Percentiles rank a stretch among this genome's conserved stretches.
These are phyloP conservation scores for Muscina levida DNA, from an alignment of 2,888 invertebrate species.

Conservation along the genomic window DNA sequence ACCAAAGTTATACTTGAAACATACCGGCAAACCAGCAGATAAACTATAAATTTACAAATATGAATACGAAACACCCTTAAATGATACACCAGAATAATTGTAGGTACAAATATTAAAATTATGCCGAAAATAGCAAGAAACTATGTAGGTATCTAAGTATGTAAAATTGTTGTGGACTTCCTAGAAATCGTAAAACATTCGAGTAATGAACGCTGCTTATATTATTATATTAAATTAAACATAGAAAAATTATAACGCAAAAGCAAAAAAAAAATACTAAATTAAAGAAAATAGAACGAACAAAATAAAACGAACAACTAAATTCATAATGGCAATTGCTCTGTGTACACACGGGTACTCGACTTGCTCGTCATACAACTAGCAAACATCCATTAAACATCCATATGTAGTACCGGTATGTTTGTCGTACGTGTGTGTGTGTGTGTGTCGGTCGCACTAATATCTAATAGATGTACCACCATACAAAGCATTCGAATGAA, in stretches of 20 bases:
- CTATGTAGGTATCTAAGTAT: too few relatives aligned
- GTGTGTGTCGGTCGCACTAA: too few relatives aligned
- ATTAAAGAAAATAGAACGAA: constrained; percentile 36
- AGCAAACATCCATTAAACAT: neutral
- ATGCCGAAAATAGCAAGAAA: constrained; percentile 16
- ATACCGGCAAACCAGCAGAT: neutral
- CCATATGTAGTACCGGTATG: too few relatives aligned
- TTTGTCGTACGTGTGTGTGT: too few relatives aligned
- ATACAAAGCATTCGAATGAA: constrained; percentile 40
- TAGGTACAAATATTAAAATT: neutral
- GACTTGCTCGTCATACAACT: neutral
- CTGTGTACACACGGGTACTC: neutral
- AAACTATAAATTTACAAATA: neutral
- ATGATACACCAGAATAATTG: neutral
- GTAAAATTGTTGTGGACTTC: neutral
- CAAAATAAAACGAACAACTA: constrained; percentile 25
- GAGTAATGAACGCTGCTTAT: neutral
- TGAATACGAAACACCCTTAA: constrained; percentile 28
- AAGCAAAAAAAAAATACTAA: too few relatives aligned
- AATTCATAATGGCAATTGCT: constrained; percentile 47
- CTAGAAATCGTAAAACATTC: constrained; percentile 3
- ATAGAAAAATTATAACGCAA: too few relatives aligned
- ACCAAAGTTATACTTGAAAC: neutral
- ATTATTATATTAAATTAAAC: constrained; percentile 17
- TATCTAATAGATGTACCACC: too few relatives aligned